Percentiles rank a stretch among this genome's conserved stretches.
These are phyloP conservation scores for Monochamus alternatus DNA, from an alignment of 2,888 invertebrate genomes.

Conservation along the genomic window DNA sequence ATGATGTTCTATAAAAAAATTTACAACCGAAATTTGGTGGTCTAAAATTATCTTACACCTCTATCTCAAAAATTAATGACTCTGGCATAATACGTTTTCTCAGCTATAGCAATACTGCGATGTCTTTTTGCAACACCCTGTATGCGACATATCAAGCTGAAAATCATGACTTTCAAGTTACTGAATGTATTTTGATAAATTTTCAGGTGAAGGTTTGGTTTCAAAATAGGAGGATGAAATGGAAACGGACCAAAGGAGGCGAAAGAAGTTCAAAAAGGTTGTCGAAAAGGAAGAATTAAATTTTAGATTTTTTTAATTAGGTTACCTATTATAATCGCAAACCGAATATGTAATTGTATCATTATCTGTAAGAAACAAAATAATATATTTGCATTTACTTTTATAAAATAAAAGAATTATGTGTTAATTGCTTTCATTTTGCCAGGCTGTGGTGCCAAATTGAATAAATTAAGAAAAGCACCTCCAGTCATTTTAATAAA, in stretches of 20 bases:
- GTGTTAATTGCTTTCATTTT: neutral
- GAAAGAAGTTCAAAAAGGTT: conserved; percentile 43
- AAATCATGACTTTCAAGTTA: neutral
- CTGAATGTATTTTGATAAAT: neutral
- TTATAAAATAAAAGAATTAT: conserved; percentile 5
- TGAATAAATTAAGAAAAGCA: too few relatives aligned
- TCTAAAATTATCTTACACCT: too few relatives aligned
- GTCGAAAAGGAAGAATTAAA: conserved; percentile 26
- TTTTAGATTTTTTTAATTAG: neutral
- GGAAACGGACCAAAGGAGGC: conserved; percentile 85
- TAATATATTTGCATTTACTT: conserved; percentile 12
- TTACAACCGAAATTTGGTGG: too few relatives aligned
- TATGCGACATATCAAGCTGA: too few relatives aligned
- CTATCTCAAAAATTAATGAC: too few relatives aligned
- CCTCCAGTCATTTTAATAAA: too few relatives aligned
- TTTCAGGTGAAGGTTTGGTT: conserved; percentile 91
- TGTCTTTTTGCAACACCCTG: too few relatives aligned
- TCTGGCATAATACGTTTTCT: too few relatives aligned
- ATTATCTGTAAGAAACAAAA: conserved; percentile 23
- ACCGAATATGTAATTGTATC: neutral
- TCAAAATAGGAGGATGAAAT: conserved; percentile 92
- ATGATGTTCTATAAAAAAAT: too few relatives aligned
- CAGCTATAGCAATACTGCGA: too few relatives aligned
- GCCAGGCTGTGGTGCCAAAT: too few relatives aligned
- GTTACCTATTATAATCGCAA: neutral